Base-by-base conservation (phyloP, 2,888 invertebrate species). In the Abrostola triplasia region DNA sequence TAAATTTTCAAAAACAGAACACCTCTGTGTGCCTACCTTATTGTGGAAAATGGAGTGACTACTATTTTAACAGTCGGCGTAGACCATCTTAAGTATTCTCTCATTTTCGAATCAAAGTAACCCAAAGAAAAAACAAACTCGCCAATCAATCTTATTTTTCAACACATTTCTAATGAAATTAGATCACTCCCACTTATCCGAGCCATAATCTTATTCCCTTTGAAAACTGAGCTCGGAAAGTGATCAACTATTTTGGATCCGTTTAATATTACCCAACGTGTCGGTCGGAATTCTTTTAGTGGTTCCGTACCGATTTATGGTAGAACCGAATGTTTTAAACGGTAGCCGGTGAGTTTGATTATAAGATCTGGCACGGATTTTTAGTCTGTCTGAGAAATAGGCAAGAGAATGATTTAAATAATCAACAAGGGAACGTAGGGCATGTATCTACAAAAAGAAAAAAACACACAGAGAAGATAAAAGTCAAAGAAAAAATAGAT, bases 251-350 rank as follows among this genome's bases (percentile, higher is more conserved):
- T 12, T 47, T 77, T 24, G 36, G 13, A 41, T 53, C 54, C 47
- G 64, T 7, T 13, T 42, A 49, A 59, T 51, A 59, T 67, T 57
- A 52, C 38, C 59, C 24, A 38, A 60, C 65, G 60, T 42, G 60
- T 35, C 49, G 47, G 50, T 40, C 8, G 41, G 48, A 36, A 70
- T 70, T 66, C 51, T 63, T 59, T 55, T 63, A 64, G 63, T 64
- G 64, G 78, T 77, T 74, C 68, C 70, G 68, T 65, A 58, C 24
- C 42, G 58, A 79, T 76, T 70, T 79, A 74, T 74, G 62, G 58
- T 47, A 13, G 44, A 11, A 50, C 57, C 64, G 62, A 60, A 69
- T 61, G 67, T 61, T 72, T 50, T 59, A 69, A 64, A 61, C 67
- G 63, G 64, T 4, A 24, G 24, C 24, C 4, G 24, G 24, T 24